Evolutionary conservation across 2,888 invertebrate genomes (phyloP).

Genomic region (Epirrita christyi): DNA sequence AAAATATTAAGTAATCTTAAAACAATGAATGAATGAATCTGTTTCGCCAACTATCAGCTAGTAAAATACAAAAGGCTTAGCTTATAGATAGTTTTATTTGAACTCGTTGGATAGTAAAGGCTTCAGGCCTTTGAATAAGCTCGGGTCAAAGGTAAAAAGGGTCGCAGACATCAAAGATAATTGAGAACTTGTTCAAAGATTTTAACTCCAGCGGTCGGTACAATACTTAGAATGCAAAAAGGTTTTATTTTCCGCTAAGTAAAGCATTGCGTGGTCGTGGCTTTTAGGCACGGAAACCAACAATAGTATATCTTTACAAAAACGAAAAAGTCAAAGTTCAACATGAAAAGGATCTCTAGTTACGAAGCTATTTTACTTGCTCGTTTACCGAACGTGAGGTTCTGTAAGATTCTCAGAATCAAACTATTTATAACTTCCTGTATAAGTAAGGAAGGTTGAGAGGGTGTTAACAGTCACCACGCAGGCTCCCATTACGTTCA

Average conservation of each 20-base stretch:
- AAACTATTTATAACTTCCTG: constrained; percentile 15
- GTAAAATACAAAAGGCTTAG: constrained; percentile 49
- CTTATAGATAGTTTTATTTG: constrained; percentile 71
- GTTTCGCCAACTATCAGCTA: not conserved
- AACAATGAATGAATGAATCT: constrained; percentile 1
- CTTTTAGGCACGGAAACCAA: constrained; percentile 4
- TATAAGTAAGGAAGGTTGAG: constrained; percentile 15
- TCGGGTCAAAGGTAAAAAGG: constrained; percentile 74
- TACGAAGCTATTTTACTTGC: constrained; percentile 10
- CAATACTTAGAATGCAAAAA: constrained; percentile 30
- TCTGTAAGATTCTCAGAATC: constrained; percentile 9
- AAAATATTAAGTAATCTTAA: not conserved
- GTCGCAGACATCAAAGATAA: constrained; percentile 73
- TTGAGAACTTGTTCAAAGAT: constrained; percentile 68
- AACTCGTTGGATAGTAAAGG: constrained; percentile 59
- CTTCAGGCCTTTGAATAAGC: constrained; percentile 60
- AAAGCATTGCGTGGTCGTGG: constrained; percentile 14
- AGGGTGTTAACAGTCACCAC: constrained; percentile 23
- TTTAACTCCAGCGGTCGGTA: constrained; percentile 37
- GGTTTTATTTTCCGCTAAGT: constrained; percentile 31
- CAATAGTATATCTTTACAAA: constrained; percentile 8
- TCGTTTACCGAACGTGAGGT: constrained; percentile 18
- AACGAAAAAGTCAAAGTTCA: constrained; percentile 16
- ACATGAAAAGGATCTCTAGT: constrained; percentile 9
- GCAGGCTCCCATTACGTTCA: constrained; percentile 18